Conservation (phyloP, 2,113 vertebrate species). For the Himantopus leucocephalus region DNA sequence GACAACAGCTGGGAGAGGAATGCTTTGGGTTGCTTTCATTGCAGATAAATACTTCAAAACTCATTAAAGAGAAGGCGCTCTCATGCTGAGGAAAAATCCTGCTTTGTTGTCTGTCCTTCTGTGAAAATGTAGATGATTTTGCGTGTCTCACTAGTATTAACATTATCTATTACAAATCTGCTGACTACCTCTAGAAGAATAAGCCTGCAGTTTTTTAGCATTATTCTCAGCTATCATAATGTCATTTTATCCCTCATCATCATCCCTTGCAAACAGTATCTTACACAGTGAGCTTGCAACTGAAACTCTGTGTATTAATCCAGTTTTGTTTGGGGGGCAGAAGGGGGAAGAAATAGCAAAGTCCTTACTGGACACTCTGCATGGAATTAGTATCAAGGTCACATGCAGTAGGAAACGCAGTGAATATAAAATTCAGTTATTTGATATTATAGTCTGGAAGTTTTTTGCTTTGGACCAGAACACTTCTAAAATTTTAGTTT, state of each 20-base stretch:
- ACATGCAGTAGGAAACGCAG: neutral
- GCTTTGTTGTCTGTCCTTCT: neutral
- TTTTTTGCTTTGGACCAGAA: neutral
- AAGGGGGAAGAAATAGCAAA: neutral
- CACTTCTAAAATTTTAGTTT: neutral
- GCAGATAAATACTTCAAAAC: constrained; percentile 27
- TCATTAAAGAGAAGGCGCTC: neutral
- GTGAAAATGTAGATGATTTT: neutral
- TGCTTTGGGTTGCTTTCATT: neutral
- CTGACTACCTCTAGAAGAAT: neutral
- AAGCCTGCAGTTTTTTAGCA: neutral
- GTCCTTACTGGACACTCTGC: neutral
- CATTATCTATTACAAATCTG: neutral
- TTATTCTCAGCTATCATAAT: neutral
- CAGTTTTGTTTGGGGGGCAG: neutral
- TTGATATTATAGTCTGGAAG: neutral
- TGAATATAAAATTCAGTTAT: neutral
- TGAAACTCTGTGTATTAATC: neutral
- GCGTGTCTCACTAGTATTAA: neutral
- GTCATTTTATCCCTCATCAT: neutral
- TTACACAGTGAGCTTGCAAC: neutral
- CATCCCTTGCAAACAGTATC: neutral
- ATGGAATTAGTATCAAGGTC: neutral
- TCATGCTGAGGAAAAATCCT: neutral
- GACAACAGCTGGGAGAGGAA: neutral